Base-by-base conservation (phyloP, 2,113 vertebrate genomes). In the Psittacus erithacus region DNA sequence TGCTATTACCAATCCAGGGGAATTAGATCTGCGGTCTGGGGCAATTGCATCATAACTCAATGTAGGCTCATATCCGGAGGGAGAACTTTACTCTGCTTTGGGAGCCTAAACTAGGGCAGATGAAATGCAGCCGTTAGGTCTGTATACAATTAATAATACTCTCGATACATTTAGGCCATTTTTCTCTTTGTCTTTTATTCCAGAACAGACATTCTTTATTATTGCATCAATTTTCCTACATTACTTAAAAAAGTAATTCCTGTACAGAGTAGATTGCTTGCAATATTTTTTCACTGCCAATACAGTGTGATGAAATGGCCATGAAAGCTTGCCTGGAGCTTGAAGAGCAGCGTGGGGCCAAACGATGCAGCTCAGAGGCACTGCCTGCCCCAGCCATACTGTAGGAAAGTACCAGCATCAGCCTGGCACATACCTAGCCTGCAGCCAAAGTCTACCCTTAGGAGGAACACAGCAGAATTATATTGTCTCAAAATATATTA, bases 31-130 rank as follows among this genome's bases (percentile, higher is more conserved):
- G 55, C 3, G 1, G 86, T 92, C 83, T 75, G 29, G 41, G 86
- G 83, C 80, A 67, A 55, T 64, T 55, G 44, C 69, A 75, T 55
- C 15, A 9, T 68, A 78, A 82, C 64, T 92, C 84, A 93, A 43
- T 31, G 43, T 35, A 81, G 53, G 33, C 38, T 86, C 46, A 70
- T 63, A 75, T 39, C 88, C 77, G 71, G 83, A 78, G 73, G 88
- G 68, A 59, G 69, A 84, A 35, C 16, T 84, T 93, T 68, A 65
- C 25, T 80, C 63, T 89, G 13, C 25, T 77, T 55, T 65, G 60
- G 71, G n/a, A 95, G 35, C 22, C 69, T 76, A 59, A 86, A 91
- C 47, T 84, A 91, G 89, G 69, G 64, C 77, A 92, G 62, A 84
- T 24, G 55, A 88, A 95, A 64, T 43, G 59, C 65, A 79, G 24